A percentile compares a stretch with the other conserved stretches of the same genome.
These are phyloP conservation scores for Oriolus oriolus DNA, from an alignment of 2,113 vertebrate genomes.

Conservation along the genomic window DNA sequence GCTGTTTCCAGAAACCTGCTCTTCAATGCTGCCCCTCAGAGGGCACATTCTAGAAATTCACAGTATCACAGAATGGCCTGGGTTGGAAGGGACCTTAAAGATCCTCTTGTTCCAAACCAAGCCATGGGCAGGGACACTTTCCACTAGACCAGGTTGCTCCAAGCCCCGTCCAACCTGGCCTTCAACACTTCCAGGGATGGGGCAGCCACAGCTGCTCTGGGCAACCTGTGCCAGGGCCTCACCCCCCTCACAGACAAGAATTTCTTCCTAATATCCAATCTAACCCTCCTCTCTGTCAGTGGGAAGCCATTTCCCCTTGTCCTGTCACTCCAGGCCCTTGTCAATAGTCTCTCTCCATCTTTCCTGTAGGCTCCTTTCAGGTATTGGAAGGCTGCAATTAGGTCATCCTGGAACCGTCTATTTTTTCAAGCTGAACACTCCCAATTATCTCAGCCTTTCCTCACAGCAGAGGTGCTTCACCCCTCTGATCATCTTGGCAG, in stretches of 20 bases:
- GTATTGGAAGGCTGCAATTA: not conserved
- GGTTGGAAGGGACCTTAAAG: not conserved
- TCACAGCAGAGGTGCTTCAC: not conserved
- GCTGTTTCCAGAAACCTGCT: not conserved
- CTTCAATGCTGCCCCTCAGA: constrained; percentile 56
- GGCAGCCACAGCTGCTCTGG: not conserved
- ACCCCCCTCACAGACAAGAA: not conserved
- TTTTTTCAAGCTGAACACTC: not conserved
- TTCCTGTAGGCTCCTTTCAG: not conserved
- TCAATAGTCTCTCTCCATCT: not conserved
- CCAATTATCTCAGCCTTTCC: not conserved
- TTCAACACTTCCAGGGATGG: not conserved
- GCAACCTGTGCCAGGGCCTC: not conserved
- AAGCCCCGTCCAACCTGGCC: accelerated
- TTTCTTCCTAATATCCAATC: not conserved
- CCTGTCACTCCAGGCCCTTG: not conserved
- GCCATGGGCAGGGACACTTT: not conserved
- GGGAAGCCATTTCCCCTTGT: not conserved
- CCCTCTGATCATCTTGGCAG: not conserved
- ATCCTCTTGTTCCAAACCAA: not conserved
- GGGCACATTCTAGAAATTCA: constrained; percentile 7
- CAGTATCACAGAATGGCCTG: not conserved
- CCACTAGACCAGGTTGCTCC: not conserved
- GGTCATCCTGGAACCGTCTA: not conserved
- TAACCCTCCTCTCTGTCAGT: not conserved